These are phyloP conservation scores for Zeus faber DNA, from an alignment of 2,113 vertebrate genomes.

Conservation along the genomic window DNA sequence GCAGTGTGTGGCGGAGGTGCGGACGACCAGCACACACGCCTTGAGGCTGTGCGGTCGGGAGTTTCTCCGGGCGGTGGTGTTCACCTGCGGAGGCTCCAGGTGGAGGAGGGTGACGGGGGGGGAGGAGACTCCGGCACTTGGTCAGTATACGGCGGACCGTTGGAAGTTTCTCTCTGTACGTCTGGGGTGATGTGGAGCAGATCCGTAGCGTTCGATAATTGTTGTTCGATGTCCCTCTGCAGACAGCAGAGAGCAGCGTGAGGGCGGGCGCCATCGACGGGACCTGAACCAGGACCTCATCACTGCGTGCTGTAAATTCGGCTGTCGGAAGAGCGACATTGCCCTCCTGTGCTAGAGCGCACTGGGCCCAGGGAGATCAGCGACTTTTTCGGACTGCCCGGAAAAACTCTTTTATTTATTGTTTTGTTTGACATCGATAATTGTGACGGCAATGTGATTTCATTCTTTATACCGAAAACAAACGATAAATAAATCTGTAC, in stretches of 20 bases:
- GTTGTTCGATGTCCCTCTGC: constrained; percentile 22
- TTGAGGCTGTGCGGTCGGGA: constrained; percentile 82
- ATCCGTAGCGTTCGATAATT: no score
- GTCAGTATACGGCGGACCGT: constrained; percentile 53
- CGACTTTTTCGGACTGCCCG: constrained; percentile 3
- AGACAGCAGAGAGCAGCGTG: constrained; percentile 29
- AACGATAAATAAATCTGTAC: no score
- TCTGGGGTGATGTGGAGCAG: neutral
- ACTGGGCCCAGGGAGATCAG: neutral
- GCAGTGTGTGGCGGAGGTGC: constrained; percentile 16
- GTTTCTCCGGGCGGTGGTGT: constrained; percentile 79
- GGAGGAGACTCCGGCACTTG: constrained; percentile 28
- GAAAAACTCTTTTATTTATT: constrained; percentile 5
- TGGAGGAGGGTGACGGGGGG: constrained; percentile 74
- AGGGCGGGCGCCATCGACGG: constrained; percentile 21
- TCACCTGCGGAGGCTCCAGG: constrained; percentile 84
- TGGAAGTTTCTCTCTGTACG: neutral
- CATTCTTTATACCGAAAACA: no score
- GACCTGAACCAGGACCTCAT: constrained; percentile 49
- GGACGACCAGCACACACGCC: constrained; percentile 34
- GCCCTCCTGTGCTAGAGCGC: constrained; percentile 59
- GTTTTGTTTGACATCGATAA: no score
- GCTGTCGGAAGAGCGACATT: constrained; percentile 69
- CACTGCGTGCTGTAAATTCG: constrained; percentile 61
- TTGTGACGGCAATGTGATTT: no score